Evolutionary conservation across 2,888 invertebrate species (phyloP), one percentile per base, ranked within the genome.

Genomic region (Gerris lacustris): DNA sequence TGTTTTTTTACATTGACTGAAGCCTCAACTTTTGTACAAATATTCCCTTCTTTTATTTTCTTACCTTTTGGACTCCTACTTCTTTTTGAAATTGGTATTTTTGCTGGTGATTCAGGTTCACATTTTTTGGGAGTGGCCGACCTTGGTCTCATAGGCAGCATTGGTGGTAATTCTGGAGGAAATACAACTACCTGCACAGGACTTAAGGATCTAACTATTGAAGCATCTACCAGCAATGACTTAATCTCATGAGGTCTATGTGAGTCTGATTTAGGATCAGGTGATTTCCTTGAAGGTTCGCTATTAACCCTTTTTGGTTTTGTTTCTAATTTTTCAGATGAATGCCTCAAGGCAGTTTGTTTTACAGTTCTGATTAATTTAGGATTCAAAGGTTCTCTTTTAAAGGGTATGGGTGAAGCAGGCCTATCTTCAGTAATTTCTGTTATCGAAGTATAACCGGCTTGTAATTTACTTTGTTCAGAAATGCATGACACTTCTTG

Each of bases 151-250:
- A 72, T 68, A 18, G 71, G 66, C 66, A 74, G 71, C n/a, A 71
- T 72, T 6, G 67, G 69, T 1, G 77, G 77, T 18, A 76, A 66
- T 63, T 76, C 72, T 5, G 77, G 77, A 15, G 77, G 77, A 64
- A 77, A 77, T 11, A 76, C 73, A 18, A 77, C 74, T 6, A 75
- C 69, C 67, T 76, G 76, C n/a, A 71, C 66, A 2, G 77, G 77
- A 62, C 76, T 74, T 47, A 75, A 45, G 0, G 77, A 74, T 66
- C 76, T 72, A 17, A 75, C 72, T 45, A 73, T 71, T 7, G 71
- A 73, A 17, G 75, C 73, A 11, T 75, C 76, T 11, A 76, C 75
- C 47, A 76, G 71, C 31, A 75, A 70, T 5, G 76, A 75, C 17
- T 73, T 75, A 15, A 75, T 75, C 45, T 73, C 74, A 18, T 73